A percentile compares a stretch with the other conserved stretches of the same genome.
Evolutionary conservation across 2,113 vertebrate genomes (phyloP).

Genomic region (Trogon surrucura): DNA sequence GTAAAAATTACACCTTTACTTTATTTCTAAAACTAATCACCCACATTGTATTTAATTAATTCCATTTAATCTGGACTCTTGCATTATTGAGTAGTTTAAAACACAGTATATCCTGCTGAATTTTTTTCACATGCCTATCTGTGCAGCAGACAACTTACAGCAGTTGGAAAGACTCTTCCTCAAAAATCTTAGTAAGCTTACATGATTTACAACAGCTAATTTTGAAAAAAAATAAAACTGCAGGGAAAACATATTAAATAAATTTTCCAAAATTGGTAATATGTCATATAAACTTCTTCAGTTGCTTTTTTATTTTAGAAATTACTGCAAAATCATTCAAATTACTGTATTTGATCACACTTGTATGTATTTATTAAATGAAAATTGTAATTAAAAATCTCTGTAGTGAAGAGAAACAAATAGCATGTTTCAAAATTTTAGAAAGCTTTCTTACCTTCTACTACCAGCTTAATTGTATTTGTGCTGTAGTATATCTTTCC

Average conservation of each 20-base stretch:
- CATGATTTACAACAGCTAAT: neutral
- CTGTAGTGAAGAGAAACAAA: neutral
- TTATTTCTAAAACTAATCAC: neutral
- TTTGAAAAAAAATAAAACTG: neutral
- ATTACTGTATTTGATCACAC: neutral
- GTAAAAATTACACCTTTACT: neutral
- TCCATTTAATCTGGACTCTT: neutral
- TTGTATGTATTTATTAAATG: neutral
- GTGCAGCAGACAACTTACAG: neutral
- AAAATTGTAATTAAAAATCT: neutral
- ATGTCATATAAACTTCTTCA: neutral
- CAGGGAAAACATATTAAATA: neutral
- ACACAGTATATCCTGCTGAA: neutral
- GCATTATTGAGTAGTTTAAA: neutral
- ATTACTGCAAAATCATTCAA: neutral
- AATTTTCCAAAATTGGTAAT: neutral
- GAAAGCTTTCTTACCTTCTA: constrained; percentile 71
- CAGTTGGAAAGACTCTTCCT: neutral
- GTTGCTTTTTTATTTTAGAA: neutral
- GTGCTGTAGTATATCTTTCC: constrained; percentile 69
- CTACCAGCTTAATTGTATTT: constrained; percentile 61
- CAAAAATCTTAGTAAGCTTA: neutral
- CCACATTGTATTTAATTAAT: neutral
- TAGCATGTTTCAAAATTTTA: neutral
- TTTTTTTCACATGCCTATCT: neutral